These are phyloP conservation scores for Apocheima hispidaria DNA, from an alignment of 2,888 invertebrate species.

Conservation along the genomic window DNA sequence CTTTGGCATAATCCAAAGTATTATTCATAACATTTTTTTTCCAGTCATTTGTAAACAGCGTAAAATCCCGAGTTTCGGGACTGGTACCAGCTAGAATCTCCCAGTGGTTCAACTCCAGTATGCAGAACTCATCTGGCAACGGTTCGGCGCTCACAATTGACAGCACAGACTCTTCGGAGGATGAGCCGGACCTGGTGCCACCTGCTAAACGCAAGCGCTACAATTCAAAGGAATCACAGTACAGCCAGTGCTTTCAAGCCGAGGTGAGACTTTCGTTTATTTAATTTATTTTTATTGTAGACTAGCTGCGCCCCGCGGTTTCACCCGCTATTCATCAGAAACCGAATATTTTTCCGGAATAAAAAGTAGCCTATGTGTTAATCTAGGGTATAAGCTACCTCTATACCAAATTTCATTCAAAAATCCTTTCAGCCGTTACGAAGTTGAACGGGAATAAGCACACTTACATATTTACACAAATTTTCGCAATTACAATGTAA, in stretches of 20 bases:
- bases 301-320: no score
- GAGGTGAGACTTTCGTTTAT: constrained; percentile 54
- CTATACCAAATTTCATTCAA: no score
- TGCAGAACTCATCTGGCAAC: constrained; percentile 63
- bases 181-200: constrained; percentile 69
- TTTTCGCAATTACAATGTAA: neutral
- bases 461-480: no score
- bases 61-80: constrained; percentile 87
- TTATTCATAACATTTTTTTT: constrained; percentile 55
- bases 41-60: constrained; percentile 90
- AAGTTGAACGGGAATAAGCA: no score
- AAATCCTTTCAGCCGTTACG: no score
- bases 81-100: constrained; percentile 87
- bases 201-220: constrained; percentile 76
- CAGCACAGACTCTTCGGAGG: constrained; percentile 74
- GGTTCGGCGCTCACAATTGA: constrained; percentile 71
- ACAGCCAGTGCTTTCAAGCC: constrained; percentile 48
- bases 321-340: no score
- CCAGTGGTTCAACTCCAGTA: constrained; percentile 81
- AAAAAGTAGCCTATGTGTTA: no score
- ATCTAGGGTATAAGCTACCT: no score
- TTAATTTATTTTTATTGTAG: neutral
- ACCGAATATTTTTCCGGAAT: no score
- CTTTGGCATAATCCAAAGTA: neutral
- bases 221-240: constrained; percentile 48